Base-by-base conservation (phyloP, 2,113 vertebrate species). In the Chascanopsetta lugubris region DNA sequence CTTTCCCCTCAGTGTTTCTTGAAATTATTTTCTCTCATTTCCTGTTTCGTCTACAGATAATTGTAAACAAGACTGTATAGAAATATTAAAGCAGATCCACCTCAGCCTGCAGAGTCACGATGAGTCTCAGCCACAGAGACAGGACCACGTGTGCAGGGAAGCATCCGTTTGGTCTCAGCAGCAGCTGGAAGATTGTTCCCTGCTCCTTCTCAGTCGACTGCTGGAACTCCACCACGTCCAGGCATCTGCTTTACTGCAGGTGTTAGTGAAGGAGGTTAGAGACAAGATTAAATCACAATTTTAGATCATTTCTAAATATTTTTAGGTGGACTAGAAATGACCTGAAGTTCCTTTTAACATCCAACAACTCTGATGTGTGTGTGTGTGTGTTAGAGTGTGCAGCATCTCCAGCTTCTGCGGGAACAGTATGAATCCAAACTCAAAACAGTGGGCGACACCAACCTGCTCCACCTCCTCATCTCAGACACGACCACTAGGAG, bases 221-320 rank as follows among this genome's bases (percentile, higher is more conserved):
- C 68, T 72, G 17, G 84, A 88, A 61, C 56, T 87, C 10, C 91
- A 92, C 45, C 86, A 91, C 0, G 34, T 51, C 25, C 79, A 90
- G 51, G 65, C 70, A 5, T 74, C 45, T 25, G 49, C 13, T 6
- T 40, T 87, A 34, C 67, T 90, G 58, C 29, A 46, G 26, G 25
- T 34, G 0, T 22, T 90, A 51, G 34, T 69, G 38, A 43, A 77
- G 26, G 47, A 49, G 62, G 90, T 92, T 63, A 85, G 79, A 48
- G 13, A 26, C 26, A n/a, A n/a, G n/a, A n/a, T n/a, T n/a, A n/a
- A n/a, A n/a, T n/a, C n/a, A n/a, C n/a, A n/a, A n/a, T n/a, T n/a
- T n/a, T n/a, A n/a, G n/a, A n/a, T n/a, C n/a, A n/a, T n/a, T n/a
- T n/a, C n/a, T n/a, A n/a, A n/a, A n/a, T n/a, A n/a, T n/a, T n/a